Base-by-base conservation (phyloP, 2,797 vertebrate genomes). In the Prionace glauca region DNA sequence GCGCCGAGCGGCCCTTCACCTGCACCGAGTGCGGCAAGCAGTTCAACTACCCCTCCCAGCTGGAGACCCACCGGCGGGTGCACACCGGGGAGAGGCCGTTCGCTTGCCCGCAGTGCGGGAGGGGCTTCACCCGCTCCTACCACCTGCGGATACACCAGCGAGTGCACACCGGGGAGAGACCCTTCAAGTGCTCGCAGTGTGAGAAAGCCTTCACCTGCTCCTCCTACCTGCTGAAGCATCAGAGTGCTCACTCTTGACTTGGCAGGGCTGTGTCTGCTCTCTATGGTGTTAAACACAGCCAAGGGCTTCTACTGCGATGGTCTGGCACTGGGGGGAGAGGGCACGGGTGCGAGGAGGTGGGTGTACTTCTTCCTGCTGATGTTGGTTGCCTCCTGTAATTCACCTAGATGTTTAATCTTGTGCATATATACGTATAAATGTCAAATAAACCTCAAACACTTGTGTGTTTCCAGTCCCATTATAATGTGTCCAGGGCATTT, bases 11-110 rank as follows among this genome's bases (percentile, higher is more conserved):
- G 96, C 99, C 99, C 0, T 99, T 99, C 97, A 98, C 98, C 2
- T 99, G 99, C 93, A 98, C 98, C 3, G 97, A 97, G 69, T 99
- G 99, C 96, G 98, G 98, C 96, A 99, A 99, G 96, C 98, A 98
- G 96, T 99, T 99, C 97, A 99, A 99, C 97, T 99, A 99, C 97
- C 98, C 99, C 0, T 99, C 99, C 86, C 86, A 56, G 86, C 45
- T 56, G 86, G 50, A 56, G 26, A 60, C 24, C 5, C 86, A 88
- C 50, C 24, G 24, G 24, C 50, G 24, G 9, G 24, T 60, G 2
- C 86, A 88, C 22, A 88, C 86, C 2, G 86, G 50, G 1, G 50
- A 88, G 50, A 88, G 86, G 26, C 86, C 22, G 0, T 56, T 88
- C 50, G 26, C 50, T 7, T 86, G 81, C 41, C 9, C 81, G 20